Evolutionary conservation across 2,888 invertebrate genomes (phyloP).

Genomic region (Trichopoda pennipes): DNA sequence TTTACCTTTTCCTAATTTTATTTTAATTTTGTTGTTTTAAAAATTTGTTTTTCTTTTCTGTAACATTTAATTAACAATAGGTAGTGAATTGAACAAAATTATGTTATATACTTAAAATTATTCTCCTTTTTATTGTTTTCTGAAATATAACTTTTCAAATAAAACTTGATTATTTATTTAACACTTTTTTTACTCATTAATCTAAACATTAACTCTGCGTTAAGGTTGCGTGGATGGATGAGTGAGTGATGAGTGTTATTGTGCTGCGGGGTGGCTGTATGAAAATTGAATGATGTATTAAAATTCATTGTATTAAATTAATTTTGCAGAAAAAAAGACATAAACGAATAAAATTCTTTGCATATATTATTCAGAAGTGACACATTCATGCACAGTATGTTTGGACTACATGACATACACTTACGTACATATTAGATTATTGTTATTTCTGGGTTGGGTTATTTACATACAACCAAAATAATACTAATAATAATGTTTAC

Average conservation of each 20-base stretch:
- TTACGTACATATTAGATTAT: neutral
- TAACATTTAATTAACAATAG: no score
- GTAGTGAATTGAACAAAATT: no score
- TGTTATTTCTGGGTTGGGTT: conserved; percentile 33
- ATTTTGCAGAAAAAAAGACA: conserved; percentile 52
- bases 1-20: no score
- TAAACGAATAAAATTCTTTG: conserved; percentile 35
- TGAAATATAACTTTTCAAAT: conserved; percentile 9
- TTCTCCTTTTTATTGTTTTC: neutral
- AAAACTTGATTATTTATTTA: conserved; percentile 41
- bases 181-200: conserved; percentile 45
- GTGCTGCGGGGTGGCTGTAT: conserved; percentile 6
- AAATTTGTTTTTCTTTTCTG: no score
- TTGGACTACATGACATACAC: no score
- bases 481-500: neutral
- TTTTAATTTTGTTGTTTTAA: no score
- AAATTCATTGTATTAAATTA: conserved; percentile 65
- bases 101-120: conserved; percentile 45
- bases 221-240: neutral
- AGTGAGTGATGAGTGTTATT: neutral
- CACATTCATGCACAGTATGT: conserved; percentile 21
- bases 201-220: neutral
- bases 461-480: neutral
- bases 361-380: conserved; percentile 59
- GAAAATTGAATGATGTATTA: conserved; percentile 51